Conservation (phyloP, 2,113 vertebrate genomes). For the Mesoclemmys tuberculata region DNA sequence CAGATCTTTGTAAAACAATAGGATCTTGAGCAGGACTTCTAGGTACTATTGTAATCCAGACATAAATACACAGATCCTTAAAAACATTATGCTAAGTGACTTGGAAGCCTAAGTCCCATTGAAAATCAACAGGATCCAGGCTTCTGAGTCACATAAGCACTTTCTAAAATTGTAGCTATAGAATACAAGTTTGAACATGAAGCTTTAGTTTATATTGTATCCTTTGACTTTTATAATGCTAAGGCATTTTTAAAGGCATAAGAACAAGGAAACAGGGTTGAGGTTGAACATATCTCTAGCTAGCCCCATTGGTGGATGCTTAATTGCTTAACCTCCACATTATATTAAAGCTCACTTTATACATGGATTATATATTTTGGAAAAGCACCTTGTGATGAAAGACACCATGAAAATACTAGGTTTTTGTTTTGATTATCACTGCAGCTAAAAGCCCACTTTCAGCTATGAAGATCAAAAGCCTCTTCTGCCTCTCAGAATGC, state of each 20-base stretch:
- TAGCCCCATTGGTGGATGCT: not conserved
- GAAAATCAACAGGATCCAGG: not conserved
- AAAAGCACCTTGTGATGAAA: not conserved
- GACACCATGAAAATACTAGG: not conserved
- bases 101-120: not conserved
- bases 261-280: not conserved
- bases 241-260: not conserved
- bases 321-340: not conserved
- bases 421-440: constrained; percentile 26
- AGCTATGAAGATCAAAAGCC: not conserved
- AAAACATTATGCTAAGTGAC: not conserved
- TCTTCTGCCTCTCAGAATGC: not conserved
- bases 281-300: not conserved
- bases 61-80: not conserved
- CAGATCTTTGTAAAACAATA: not conserved
- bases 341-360: not conserved
- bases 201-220: not conserved
- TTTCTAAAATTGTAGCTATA: not conserved
- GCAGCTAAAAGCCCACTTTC: not conserved
- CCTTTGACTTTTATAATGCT: not conserved
- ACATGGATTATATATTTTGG: not conserved
- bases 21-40: not conserved
- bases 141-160: not conserved
- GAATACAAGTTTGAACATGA: not conserved
- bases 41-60: not conserved